These are phyloP conservation scores for Ruditapes philippinarum DNA, from an alignment of 1,140 invertebrate genomes.

Conservation along the genomic window DNA sequence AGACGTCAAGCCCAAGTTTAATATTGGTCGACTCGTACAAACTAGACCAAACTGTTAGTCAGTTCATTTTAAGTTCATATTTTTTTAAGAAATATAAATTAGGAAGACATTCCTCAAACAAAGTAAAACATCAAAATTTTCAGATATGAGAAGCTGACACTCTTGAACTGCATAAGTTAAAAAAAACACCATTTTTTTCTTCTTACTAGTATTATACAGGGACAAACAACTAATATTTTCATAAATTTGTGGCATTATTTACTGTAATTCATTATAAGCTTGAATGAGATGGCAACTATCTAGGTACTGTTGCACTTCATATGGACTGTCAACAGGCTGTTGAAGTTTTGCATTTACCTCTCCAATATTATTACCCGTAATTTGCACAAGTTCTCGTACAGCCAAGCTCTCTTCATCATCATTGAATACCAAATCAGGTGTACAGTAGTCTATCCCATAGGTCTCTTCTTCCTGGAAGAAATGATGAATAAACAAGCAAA, in stretches of 20 bases:
- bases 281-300: constrained; percentile 41
- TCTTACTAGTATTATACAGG: constrained; percentile 22
- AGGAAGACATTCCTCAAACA: constrained; percentile 30
- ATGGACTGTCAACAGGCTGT: constrained; percentile 45
- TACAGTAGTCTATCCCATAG: constrained; percentile 49
- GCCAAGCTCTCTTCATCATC: constrained; percentile 45
- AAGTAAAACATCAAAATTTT: constrained; percentile 45
- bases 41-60: constrained; percentile 21
- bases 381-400: constrained; percentile 38
- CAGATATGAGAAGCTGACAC: constrained; percentile 28
- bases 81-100: constrained; percentile 31
- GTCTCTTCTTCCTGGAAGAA: constrained; percentile 44
- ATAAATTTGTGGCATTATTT: constrained; percentile 15
- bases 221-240: constrained; percentile 25
- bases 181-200: constrained; percentile 36
- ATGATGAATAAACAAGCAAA: constrained; percentile 46
- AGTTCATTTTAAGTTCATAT: constrained; percentile 14
- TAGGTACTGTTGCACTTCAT: constrained; percentile 41
- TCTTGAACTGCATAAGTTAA: constrained; percentile 24
- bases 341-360: constrained; percentile 35
- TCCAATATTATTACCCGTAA: constrained; percentile 5
- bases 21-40: constrained; percentile 10
- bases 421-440: constrained; percentile 46
- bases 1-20: constrained; percentile 29
- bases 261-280: not conserved